Evolutionary conservation across 2,113 vertebrate species (phyloP).

Genomic region (Grammomys dolichurus): DNA sequence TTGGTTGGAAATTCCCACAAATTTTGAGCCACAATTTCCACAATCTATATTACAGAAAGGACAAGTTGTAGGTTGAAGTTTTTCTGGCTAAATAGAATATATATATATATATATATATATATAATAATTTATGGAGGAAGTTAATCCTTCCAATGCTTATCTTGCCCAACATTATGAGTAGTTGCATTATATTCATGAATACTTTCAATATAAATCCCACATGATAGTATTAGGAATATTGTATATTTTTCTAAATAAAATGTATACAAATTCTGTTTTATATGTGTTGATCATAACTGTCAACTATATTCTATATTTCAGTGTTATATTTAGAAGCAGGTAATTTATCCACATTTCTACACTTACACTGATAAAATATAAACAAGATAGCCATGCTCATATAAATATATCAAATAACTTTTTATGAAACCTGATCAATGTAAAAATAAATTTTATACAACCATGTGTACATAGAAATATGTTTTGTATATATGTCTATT

Average conservation of each 20-base stretch:
- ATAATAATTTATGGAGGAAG: neutral
- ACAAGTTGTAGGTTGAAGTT: no score
- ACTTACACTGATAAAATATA: no score
- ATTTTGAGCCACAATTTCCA: no score
- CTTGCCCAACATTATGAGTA: neutral
- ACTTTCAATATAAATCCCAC: neutral
- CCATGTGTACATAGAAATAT: neutral
- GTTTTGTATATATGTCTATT: neutral
- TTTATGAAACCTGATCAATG: neutral
- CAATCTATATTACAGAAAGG: no score
- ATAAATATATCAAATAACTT: neutral
- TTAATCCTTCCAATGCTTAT: neutral
- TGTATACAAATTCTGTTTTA: neutral
- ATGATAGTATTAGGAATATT: neutral
- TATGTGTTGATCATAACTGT: neutral
- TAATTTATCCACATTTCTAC: neutral
- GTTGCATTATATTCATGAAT: neutral
- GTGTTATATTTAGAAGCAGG: neutral
- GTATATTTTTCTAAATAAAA: slow-evolving; percentile 1
- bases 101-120: no score
- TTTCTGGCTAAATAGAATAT: no score
- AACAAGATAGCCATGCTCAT: neutral
- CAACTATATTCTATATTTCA: neutral
- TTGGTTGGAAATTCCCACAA: no score
- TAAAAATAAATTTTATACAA: neutral